Percentiles rank a stretch among this genome's conserved stretches.
These are phyloP conservation scores for Eristalis tenax DNA, from an alignment of 2,888 invertebrate genomes.

Conservation along the genomic window DNA sequence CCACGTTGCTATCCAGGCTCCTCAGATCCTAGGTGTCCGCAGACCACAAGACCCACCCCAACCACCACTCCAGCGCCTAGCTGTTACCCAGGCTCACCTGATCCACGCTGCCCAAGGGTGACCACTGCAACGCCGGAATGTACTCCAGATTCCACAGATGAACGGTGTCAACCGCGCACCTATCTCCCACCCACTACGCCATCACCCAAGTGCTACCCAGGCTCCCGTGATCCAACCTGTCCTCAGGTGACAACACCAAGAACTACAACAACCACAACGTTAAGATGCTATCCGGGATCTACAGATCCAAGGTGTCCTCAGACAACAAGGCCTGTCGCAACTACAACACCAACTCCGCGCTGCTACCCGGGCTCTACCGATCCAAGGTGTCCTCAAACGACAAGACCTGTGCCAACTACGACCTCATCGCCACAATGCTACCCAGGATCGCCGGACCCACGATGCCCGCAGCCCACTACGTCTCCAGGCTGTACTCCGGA, in stretches of 20 bases:
- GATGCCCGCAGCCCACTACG: constrained; percentile 74
- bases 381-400: constrained; percentile 75
- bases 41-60: constrained; percentile 33
- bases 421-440: constrained; percentile 75
- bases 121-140: constrained; percentile 71
- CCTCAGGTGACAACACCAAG: constrained; percentile 68
- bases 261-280: constrained; percentile 68
- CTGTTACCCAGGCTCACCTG: constrained; percentile 79
- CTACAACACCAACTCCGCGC: constrained; percentile 27
- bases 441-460: constrained; percentile 78
- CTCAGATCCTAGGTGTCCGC: constrained; percentile 73
- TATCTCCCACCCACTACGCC: too few species aligned
- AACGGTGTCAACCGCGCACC: constrained; percentile 76
- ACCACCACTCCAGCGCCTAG: constrained; percentile 73
- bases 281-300: constrained; percentile 73
- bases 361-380: constrained; percentile 77
- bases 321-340: background rate
- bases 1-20: constrained; percentile 77
- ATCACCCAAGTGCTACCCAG: background rate
- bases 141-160: constrained; percentile 75
- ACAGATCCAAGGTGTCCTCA: constrained; percentile 76
- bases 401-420: constrained; percentile 60
- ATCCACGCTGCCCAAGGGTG: constrained; percentile 77
- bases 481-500: constrained; percentile 74
- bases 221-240: background rate